Percentiles rank a stretch among this genome's conserved stretches.
Conservation (phyloP, 1,140 invertebrate genomes). For the Globodera ellingtonae region DNA sequence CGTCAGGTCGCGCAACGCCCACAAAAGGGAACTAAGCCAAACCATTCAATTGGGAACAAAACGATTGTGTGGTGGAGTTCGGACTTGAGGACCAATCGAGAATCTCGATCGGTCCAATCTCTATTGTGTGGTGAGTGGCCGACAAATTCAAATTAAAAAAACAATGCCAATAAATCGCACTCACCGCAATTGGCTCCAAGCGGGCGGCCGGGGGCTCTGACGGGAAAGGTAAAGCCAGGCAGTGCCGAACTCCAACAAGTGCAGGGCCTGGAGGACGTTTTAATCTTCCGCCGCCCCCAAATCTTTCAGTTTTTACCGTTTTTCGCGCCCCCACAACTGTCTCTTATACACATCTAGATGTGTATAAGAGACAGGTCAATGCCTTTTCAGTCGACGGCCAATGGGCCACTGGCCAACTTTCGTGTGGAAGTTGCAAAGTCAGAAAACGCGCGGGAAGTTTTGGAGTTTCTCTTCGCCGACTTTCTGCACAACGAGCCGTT, state of each 20-base stretch:
- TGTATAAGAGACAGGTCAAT: too few species aligned
- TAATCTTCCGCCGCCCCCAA: neutral
- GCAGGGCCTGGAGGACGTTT: constrained; percentile 9
- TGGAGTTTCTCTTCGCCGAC: constrained; percentile 39
- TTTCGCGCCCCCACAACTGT: constrained; percentile 16
- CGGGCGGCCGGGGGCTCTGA: constrained; percentile 20
- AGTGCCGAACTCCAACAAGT: constrained; percentile 23
- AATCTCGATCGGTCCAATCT: too few species aligned
- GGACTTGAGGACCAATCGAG: too few species aligned
- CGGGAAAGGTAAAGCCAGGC: constrained; percentile 18
- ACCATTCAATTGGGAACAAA: neutral
- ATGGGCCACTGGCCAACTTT: constrained; percentile 19
- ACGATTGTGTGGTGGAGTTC: neutral
- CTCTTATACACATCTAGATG: too few species aligned
- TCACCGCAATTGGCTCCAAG: constrained; percentile 9
- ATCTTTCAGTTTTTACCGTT: constrained; percentile 1
- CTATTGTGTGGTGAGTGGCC: too few species aligned
- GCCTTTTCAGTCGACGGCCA: neutral
- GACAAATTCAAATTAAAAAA: too few species aligned
- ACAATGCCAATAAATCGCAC: neutral
- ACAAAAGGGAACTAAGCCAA: constrained; percentile 1
- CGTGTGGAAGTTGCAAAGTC: constrained; percentile 26
- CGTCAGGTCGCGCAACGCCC: constrained; percentile 6
- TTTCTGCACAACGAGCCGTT: constrained; percentile 41
- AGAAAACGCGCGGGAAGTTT: constrained; percentile 33